Conservation (phyloP, 2,888 invertebrate species). For the Luffia ferchaultella region DNA sequence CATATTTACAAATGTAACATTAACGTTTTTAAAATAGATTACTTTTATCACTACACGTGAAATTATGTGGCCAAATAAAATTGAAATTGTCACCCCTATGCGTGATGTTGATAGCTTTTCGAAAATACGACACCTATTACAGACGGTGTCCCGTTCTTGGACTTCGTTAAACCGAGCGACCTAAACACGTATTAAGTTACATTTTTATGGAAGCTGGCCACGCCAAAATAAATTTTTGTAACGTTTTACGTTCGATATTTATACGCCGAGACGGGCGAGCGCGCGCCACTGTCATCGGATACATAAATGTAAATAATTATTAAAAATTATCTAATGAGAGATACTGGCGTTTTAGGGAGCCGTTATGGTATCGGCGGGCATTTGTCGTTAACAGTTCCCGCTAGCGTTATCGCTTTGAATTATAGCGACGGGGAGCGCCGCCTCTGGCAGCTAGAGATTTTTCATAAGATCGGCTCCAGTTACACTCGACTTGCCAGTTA, state of each 20-base stretch:
- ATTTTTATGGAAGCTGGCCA: conserved; percentile 13
- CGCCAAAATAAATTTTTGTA: conserved; percentile 34
- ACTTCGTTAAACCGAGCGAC: background rate
- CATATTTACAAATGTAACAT: background rate
- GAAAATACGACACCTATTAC: background rate
- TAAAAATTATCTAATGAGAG: conserved; percentile 56
- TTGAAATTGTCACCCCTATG: background rate
- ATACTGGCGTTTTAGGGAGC: conserved; percentile 56
- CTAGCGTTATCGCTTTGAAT: conserved; percentile 54
- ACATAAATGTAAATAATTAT: conserved; percentile 60
- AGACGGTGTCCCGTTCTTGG: background rate
- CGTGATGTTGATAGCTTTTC: background rate
- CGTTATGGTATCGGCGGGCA: conserved; percentile 52
- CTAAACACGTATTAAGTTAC: background rate
- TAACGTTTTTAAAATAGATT: background rate
- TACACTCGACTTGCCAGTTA: conserved; percentile 24
- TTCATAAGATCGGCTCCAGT: conserved; percentile 34
- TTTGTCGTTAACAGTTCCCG: conserved; percentile 57
- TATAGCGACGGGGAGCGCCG: conserved; percentile 35
- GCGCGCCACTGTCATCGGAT: conserved; percentile 44
- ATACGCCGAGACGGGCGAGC: conserved; percentile 30
- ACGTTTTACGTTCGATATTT: conserved; percentile 30
- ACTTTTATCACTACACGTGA: background rate
- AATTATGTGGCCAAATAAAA: background rate
- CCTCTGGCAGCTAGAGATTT: conserved; percentile 24